Conservation (phyloP, 1,140 invertebrate species). For the Rhizoglyphus robini region DNA sequence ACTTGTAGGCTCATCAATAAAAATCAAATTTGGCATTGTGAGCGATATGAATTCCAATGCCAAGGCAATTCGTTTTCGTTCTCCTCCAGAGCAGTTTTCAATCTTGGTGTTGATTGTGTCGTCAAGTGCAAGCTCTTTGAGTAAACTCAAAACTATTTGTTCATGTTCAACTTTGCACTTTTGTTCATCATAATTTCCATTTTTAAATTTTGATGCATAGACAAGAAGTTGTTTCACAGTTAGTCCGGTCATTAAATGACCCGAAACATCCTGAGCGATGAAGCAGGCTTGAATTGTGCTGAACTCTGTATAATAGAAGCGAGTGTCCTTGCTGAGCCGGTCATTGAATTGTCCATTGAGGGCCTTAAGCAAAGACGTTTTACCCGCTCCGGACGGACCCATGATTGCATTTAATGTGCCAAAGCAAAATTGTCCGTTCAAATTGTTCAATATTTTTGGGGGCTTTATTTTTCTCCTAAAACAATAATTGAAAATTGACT, state of each 20-base stretch:
- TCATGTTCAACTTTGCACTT: background rate
- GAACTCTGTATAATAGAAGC: background rate
- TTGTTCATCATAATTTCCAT: too few species aligned
- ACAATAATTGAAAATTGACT: background rate
- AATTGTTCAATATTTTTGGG: background rate
- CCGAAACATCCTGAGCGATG: conserved; percentile 46
- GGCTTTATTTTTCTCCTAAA: background rate
- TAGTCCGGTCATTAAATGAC: conserved; percentile 70
- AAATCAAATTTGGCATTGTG: conserved; percentile 1
- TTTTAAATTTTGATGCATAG: conserved; percentile 75
- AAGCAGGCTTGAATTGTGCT: conserved; percentile 5
- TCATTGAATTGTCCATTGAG: conserved; percentile 1
- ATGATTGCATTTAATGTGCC: conserved; percentile 38
- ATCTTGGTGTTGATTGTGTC: conserved; percentile 14
- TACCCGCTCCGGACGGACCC: conserved; percentile 49
- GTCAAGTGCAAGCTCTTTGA: background rate
- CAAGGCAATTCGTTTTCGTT: conserved; percentile 79
- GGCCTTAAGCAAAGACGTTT: conserved; percentile 35
- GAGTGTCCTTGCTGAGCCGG: background rate
- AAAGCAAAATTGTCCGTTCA: conserved; percentile 10
- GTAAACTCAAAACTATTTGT: background rate
- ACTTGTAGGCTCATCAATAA: conserved; percentile 18
- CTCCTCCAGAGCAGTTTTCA: conserved; percentile 48
- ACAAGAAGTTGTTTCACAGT: conserved; percentile 77
- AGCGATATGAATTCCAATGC: conserved; percentile 50